Evolutionary conservation across 1,140 invertebrate genomes (phyloP).

Genomic region (Drosophila parvula): DNA sequence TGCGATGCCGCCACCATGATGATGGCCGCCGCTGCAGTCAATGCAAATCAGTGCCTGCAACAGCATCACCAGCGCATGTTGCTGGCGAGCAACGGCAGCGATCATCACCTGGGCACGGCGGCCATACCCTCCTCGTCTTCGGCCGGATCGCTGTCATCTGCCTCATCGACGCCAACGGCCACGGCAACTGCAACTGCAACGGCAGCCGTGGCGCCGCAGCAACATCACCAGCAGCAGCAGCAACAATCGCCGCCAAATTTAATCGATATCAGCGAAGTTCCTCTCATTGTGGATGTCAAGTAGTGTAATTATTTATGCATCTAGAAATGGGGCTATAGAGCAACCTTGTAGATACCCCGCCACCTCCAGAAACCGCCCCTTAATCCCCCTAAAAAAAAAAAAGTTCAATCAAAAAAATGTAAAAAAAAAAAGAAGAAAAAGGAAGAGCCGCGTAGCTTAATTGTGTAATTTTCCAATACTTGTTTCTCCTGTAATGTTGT

Average conservation of each 20-base stretch:
- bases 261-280: conserved; percentile 84
- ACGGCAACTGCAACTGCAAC: conserved; percentile 41
- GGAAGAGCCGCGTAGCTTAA: conserved; percentile 61
- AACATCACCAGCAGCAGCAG: conserved; percentile 30
- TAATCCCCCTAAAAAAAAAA: conserved; percentile 17
- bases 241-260: conserved; percentile 82
- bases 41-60: conserved; percentile 83
- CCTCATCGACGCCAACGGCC: conserved; percentile 72
- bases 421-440: conserved; percentile 43
- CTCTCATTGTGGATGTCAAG: conserved; percentile 84
- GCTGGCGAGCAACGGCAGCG: conserved; percentile 48
- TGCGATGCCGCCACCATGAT: conserved; percentile 83
- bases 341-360: conserved; percentile 48
- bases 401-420: conserved; percentile 57
- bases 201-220: conserved; percentile 43
- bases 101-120: conserved; percentile 46
- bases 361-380: conserved; percentile 25
- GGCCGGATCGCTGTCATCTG: conserved; percentile 70
- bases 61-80: conserved; percentile 78
- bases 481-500: conserved; percentile 74
- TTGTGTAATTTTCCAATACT: conserved; percentile 64
- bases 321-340: conserved; percentile 55
- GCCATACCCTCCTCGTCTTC: conserved; percentile 54
- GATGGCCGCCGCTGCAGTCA: conserved; percentile 82
- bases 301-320: conserved; percentile 82